Percentiles rank a stretch among this genome's conserved stretches.
These are phyloP conservation scores for Sebastes aleutianus DNA, from an alignment of 2,797 vertebrate species.

Conservation along the genomic window DNA sequence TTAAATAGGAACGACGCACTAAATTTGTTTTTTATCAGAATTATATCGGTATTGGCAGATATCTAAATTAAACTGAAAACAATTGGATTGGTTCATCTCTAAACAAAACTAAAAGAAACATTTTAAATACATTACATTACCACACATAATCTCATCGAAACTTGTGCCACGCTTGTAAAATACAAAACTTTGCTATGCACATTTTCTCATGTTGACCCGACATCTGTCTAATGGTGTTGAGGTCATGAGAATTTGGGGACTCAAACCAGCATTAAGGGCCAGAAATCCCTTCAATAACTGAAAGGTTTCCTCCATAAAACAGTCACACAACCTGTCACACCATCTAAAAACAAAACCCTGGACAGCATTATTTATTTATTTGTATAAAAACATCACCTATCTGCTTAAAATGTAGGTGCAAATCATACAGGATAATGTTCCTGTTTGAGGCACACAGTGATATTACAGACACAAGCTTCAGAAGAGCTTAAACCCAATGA, in stretches of 20 bases:
- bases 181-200: background rate
- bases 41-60: no score
- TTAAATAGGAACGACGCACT: no score
- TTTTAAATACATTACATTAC: background rate
- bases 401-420: background rate
- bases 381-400: background rate
- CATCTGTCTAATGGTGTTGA: no score
- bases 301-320: no score
- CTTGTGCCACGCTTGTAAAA: background rate
- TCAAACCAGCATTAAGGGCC: background rate
- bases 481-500: background rate
- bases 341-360: background rate
- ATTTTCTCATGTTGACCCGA: no score
- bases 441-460: background rate
- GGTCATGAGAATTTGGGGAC: no score
- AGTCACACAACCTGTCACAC: no score
- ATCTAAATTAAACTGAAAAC: no score
- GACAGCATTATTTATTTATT: background rate
- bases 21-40: no score
- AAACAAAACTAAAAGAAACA: no score
- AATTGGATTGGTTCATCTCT: no score
- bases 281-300: background rate
- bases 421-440: background rate
- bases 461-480: background rate
- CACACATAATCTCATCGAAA: background rate